Evolutionary conservation across 2,888 invertebrate genomes (phyloP).

Genomic region (Atrina japonica): DNA sequence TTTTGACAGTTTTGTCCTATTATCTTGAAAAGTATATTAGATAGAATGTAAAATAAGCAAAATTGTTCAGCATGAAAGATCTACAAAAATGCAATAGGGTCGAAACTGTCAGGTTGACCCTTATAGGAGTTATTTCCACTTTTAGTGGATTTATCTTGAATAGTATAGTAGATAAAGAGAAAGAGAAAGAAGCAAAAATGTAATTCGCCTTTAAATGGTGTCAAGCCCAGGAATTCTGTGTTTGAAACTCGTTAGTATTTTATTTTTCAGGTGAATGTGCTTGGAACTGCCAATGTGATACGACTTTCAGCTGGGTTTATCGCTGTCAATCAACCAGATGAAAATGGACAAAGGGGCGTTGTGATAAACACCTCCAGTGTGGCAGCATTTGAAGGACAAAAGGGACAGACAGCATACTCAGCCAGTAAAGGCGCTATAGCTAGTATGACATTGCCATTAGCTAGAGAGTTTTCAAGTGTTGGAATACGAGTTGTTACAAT

Average conservation of each 20-base stretch:
- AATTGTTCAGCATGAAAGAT: too few species aligned
- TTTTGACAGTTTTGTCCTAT: too few species aligned
- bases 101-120: too few species aligned
- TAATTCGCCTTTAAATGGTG: too few species aligned
- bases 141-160: too few species aligned
- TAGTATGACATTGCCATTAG: slow-evolving; percentile 97
- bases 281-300: slow-evolving; percentile 96
- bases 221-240: too few species aligned
- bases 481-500: slow-evolving; percentile 82
- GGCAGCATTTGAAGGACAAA: slow-evolving; percentile 97
- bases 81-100: too few species aligned
- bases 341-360: slow-evolving; percentile 94
- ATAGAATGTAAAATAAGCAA: too few species aligned
- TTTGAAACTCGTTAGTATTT: not conserved
- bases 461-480: slow-evolving; percentile 88
- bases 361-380: slow-evolving; percentile 97
- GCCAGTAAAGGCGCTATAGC: slow-evolving; percentile 96
- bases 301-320: slow-evolving; percentile 91
- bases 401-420: slow-evolving; percentile 95
- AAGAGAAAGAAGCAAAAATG: too few species aligned
- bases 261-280: slow-evolving; percentile 87
- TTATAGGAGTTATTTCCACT: too few species aligned
- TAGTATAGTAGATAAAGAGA: too few species aligned
- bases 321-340: slow-evolving; percentile 89
- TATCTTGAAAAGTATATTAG: too few species aligned